Conservation (phyloP, 1,140 invertebrate genomes). For the Rhynchophorus ferrugineus region DNA sequence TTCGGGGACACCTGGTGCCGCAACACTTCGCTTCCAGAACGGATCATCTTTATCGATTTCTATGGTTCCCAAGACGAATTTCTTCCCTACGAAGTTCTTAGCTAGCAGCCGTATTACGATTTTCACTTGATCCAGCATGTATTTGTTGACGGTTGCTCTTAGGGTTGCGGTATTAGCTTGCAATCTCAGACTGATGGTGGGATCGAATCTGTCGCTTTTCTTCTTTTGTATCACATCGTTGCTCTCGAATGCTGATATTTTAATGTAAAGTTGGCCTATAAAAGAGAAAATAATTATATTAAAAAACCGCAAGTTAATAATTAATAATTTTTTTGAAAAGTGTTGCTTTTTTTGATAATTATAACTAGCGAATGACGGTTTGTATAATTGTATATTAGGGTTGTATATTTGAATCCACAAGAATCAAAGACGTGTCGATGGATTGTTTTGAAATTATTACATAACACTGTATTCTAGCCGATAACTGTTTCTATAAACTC, state of each 20-base stretch:
- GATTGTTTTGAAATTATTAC: too few relatives aligned
- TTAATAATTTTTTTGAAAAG: too few relatives aligned
- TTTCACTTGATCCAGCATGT: slow-evolving; percentile 41
- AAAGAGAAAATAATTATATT: slow-evolving; percentile 12
- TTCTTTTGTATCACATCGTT: slow-evolving; percentile 63
- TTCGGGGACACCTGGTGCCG: slow-evolving; percentile 26
- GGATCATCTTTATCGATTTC: slow-evolving; percentile 39
- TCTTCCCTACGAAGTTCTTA: slow-evolving; percentile 46
- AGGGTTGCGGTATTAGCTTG: slow-evolving; percentile 37
- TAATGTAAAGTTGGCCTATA: slow-evolving; percentile 60
- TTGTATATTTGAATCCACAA: too few relatives aligned
- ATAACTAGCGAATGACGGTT: too few relatives aligned
- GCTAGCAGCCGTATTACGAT: slow-evolving; percentile 34
- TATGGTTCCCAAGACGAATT: slow-evolving; percentile 48
- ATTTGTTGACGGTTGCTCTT: slow-evolving; percentile 47
- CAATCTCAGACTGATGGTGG: slow-evolving; percentile 53
- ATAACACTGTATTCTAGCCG: too few relatives aligned
- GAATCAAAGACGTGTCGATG: too few relatives aligned
- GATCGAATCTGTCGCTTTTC: slow-evolving; percentile 64
- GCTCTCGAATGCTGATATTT: slow-evolving; percentile 62
- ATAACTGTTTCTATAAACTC: too few relatives aligned
- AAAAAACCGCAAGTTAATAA: neutral
- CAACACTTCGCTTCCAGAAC: slow-evolving; percentile 35
- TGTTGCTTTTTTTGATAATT: too few relatives aligned
- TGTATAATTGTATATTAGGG: too few relatives aligned